Evolutionary conservation across 2,113 vertebrate species (phyloP), one percentile per base, ranked within the genome.

Genomic region (Ellobius talpinus): DNA sequence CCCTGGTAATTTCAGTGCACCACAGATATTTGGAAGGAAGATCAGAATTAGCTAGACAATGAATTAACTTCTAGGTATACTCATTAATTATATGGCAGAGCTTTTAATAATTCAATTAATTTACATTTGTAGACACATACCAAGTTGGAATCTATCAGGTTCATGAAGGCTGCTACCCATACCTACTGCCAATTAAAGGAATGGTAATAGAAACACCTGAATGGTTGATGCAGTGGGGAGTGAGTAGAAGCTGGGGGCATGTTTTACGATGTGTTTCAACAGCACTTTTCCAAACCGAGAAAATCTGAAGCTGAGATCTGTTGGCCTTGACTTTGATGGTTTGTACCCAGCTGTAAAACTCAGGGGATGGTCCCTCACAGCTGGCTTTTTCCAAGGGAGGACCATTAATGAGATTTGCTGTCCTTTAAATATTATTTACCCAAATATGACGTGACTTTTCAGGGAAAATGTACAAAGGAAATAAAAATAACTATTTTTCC

Each of bases 401-500:
- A 68, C n/a, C 72, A 42, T 95, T 94, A 96, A 50, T 16, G 88
- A 95, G 89, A 93, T 87, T 92, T 97, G 68, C 65, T 96, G 50
- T 87, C 50, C 19, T 95, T 92, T 96, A 91, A 93, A 84, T 89
- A 94, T 94, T 93, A 93, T 95, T 95, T 89, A 94, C 70, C 45
- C 55, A 94, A 95, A 87, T 85, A 33, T 87, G 73, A 93, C 65
- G 63, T 47, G 84, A 29, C 12, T 87, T 95, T 96, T 86, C 45
- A 76, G 92, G 86, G 47, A 93, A 87, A 97, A 96, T 33, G n/a
- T 89, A 90, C 50, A 93, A 94, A 94, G 45, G 70, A 84, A 86
- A 96, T 95, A 82, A 96, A 94, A 76, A 86, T 88, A 31, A 84
- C 66, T 73, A 1, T 85, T 92, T 77, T 81, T 74, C 47, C 7